phyloP scores from a whole-genome alignment of 2,888 invertebrate species.

The Drosophila nigricruria region DNA sequence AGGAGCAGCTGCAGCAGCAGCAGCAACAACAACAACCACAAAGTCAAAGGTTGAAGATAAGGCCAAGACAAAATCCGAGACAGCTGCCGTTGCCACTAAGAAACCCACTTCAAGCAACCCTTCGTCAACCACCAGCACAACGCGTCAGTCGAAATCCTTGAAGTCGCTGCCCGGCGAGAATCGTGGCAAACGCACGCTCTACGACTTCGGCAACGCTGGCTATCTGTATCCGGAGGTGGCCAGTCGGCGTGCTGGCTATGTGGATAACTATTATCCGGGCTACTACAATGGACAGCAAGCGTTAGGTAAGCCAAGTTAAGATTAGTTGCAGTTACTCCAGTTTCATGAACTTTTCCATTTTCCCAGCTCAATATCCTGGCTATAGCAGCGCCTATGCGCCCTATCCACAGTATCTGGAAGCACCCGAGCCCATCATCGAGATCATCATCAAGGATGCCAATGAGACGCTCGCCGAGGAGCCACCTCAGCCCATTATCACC shows the following conservation, averaged over 20 bases:
- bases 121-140: slow-evolving; percentile 30
- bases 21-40: slow-evolving; percentile 10
- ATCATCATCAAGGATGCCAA: slow-evolving; percentile 96
- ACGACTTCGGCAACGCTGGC: slow-evolving; percentile 81
- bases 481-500: slow-evolving; percentile 84
- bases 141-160: slow-evolving; percentile 57
- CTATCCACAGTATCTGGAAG: slow-evolving; percentile 88
- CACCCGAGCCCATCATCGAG: slow-evolving; percentile 95
- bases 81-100: slow-evolving; percentile 23
- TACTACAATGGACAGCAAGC: slow-evolving; percentile 82
- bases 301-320: slow-evolving; percentile 56
- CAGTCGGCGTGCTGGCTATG: slow-evolving; percentile 79
- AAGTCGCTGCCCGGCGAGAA: slow-evolving; percentile 73
- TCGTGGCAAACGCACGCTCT: slow-evolving; percentile 84
- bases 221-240: slow-evolving; percentile 80
- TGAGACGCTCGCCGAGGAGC: slow-evolving; percentile 90
- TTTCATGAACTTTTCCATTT: not conserved
- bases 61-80: slow-evolving; percentile 38
- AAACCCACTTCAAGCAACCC: slow-evolving; percentile 26
- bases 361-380: slow-evolving; percentile 77
- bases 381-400: slow-evolving; percentile 74
- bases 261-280: slow-evolving; percentile 76
- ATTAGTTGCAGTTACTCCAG: no score
- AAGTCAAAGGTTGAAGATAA: slow-evolving; percentile 49
- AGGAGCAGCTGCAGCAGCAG: slow-evolving; percentile 25